Evolutionary conservation across 2,113 vertebrate genomes (phyloP), one percentile per base, ranked within the genome.

Genomic region (Abramis brama): DNA sequence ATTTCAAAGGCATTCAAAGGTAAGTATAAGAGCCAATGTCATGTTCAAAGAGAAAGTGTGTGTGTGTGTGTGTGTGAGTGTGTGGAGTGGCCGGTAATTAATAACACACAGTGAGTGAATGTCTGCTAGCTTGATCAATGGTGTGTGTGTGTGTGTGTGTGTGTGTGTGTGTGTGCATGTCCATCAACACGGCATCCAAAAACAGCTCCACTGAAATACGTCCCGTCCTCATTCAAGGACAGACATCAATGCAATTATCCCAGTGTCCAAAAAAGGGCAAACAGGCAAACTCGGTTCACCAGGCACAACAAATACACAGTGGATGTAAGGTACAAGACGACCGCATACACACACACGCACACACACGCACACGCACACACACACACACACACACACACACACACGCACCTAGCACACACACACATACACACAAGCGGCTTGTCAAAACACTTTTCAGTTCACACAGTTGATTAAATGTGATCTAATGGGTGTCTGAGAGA

Each of bases 381-480:
- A 30, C 30, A 30, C 30, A 30, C 30, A 30, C 17, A 11, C 21
- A n/a, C 70, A 36, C 21, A 36, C 70, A 39, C 43, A n/a, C 71
- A 13, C 70, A 10, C 30, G 10, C 62, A 71, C 68, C 23, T 33
- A 33, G 33, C 30, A 33, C 2, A 33, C 30, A 8, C 30, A 10
- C 68, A 23, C 68, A 71, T 1, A 30, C 27, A 30, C 27, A 23
- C 68, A 71, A 15, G 12, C 7, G 43, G n/a, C 11, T 75, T 6
- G 43, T 75, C 43, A 47, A 50, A 75, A 43, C 45, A 76, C 73
- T 50, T 50, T 43, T 79, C 78, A 25, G 25, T 79, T 60, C 78
- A 62, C 77, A 79, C 30, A 59, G 30, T 13, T 79, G 77, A 62
- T 79, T 79, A 60, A 79, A 79, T 45, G 57, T 79, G 57, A 27